Conservation (phyloP, 1,140 invertebrate species). For the Rhynchophorus ferrugineus region DNA sequence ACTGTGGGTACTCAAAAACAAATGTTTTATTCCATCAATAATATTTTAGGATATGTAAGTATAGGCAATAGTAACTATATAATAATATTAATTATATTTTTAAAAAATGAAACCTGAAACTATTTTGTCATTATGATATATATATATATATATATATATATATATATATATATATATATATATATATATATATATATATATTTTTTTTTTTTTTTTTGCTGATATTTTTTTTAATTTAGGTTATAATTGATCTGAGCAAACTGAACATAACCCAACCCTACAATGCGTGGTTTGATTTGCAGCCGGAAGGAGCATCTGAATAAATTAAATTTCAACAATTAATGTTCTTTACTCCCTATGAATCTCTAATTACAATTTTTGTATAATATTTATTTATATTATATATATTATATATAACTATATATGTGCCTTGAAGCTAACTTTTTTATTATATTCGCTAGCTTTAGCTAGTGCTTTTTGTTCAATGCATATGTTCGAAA, state of each 20-base stretch:
- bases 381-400: no score
- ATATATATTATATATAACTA: not conserved
- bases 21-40: slow-evolving; percentile 65
- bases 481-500: no score
- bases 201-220: no score
- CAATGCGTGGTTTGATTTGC: slow-evolving; percentile 64
- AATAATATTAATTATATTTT: no score
- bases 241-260: slow-evolving; percentile 57
- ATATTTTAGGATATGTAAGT: slow-evolving; percentile 69
- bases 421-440: not conserved
- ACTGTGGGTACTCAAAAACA: slow-evolving; percentile 79
- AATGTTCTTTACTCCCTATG: not conserved
- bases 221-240: slow-evolving; percentile 43
- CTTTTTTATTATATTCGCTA: no score
- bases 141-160: no score
- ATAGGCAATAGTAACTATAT: no score
- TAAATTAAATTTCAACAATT: not conserved
- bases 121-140: no score
- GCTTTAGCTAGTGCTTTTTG: no score
- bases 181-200: no score
- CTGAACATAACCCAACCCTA: slow-evolving; percentile 56
- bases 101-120: no score
- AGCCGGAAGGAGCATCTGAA: slow-evolving; percentile 46
- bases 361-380: not conserved
- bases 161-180: no score